Conservation (phyloP, 1,140 invertebrate species). For the Solenopsis fugax region DNA sequence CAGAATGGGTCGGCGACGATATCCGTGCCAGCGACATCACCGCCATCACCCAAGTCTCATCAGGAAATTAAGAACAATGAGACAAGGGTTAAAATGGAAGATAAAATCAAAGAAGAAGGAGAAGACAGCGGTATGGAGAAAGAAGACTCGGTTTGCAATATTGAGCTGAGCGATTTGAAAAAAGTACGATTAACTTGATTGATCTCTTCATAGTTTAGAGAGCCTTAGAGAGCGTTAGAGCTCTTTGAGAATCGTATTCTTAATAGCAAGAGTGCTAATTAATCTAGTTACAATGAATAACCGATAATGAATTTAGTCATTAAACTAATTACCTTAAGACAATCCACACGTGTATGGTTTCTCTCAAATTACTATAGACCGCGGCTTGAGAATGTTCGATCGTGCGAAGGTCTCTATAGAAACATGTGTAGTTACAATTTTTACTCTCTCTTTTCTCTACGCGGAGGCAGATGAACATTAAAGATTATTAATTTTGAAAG, state of each 20-base stretch:
- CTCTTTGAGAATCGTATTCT: background rate
- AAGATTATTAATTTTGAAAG: constrained; percentile 15
- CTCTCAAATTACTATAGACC: constrained; percentile 21
- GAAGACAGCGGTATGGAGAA: constrained; percentile 84
- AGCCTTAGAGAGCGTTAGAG: background rate
- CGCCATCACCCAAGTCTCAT: constrained; percentile 72
- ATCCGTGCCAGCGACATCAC: constrained; percentile 74
- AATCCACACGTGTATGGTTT: constrained; percentile 16
- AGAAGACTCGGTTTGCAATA: constrained; percentile 82
- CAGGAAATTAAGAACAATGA: constrained; percentile 57
- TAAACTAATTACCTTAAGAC: constrained; percentile 5
- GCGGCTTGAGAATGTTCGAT: background rate
- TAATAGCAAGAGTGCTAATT: constrained; percentile 15
- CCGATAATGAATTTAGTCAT: constrained; percentile 44
- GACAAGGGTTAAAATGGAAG: constrained; percentile 70
- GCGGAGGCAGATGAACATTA: background rate
- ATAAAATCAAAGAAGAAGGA: constrained; percentile 75
- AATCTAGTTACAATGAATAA: constrained; percentile 22
- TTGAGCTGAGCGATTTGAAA: constrained; percentile 81
- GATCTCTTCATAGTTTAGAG: constrained; percentile 9
- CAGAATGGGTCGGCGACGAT: constrained; percentile 79
- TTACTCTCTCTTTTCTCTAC: constrained; percentile 25
- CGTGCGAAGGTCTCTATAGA: constrained; percentile 11
- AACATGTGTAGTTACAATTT: background rate
- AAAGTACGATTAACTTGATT: constrained; percentile 80